Evolutionary conservation across 2,797 vertebrate genomes (phyloP).

Genomic region (Craterocephalus amniculus): DNA sequence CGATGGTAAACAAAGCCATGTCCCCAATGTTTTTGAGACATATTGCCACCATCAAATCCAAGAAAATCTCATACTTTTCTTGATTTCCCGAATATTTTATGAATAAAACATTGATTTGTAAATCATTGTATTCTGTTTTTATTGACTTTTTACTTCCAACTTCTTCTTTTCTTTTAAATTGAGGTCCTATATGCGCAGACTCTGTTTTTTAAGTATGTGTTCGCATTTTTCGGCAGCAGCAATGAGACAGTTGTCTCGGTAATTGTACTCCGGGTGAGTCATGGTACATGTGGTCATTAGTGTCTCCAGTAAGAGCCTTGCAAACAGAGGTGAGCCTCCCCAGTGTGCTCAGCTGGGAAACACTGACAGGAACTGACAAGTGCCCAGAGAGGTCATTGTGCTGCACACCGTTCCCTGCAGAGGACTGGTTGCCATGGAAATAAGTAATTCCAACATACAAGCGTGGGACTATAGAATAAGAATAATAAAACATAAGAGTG

Average conservation of each 20-base stretch:
- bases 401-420: conserved; percentile 52
- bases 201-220: neutral
- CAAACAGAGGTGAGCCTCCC: conserved; percentile 44
- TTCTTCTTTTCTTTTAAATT: too few species aligned
- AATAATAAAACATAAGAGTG: conserved; percentile 8
- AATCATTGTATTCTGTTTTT: too few species aligned
- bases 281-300: conserved; percentile 21
- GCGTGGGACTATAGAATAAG: conserved; percentile 4
- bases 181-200: too few species aligned
- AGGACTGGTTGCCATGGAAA: conserved; percentile 71
- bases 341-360: conserved; percentile 53
- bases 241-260: conserved; percentile 23
- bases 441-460: conserved; percentile 37
- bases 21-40: too few species aligned
- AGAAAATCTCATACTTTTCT: too few species aligned
- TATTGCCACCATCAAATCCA: too few species aligned
- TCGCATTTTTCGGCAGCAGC: neutral
- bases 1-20: too few species aligned
- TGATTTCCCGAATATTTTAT: too few species aligned
- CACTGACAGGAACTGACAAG: conserved; percentile 70
- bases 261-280: conserved; percentile 23
- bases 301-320: conserved; percentile 16
- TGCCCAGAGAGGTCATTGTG: conserved; percentile 66
- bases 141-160: too few species aligned
- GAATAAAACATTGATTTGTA: too few species aligned